Evolutionary conservation across 2,888 invertebrate species (phyloP).

Genomic region (Mimas tiliae): DNA sequence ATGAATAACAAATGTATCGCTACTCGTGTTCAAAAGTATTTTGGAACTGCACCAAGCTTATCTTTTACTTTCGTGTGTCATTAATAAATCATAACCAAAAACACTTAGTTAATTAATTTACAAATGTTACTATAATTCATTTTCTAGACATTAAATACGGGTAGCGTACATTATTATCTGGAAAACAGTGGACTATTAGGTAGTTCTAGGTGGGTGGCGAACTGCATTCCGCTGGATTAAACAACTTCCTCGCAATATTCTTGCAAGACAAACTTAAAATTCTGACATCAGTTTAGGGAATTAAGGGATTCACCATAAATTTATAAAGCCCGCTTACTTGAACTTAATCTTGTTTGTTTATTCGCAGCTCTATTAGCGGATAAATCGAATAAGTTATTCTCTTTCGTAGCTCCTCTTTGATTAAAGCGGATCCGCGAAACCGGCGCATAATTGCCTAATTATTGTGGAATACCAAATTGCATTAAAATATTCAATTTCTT

Average conservation of each 20-base stretch:
- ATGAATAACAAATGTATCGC: no score
- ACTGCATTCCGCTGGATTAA: slow-evolving; percentile 64
- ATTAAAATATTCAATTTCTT: slow-evolving; percentile 34
- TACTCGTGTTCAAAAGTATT: no score
- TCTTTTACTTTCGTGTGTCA: no score
- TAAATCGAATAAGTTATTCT: slow-evolving; percentile 79
- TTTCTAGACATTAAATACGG: background rate
- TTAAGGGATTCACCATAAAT: slow-evolving; percentile 72
- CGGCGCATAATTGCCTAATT: slow-evolving; percentile 69
- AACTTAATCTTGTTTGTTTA: slow-evolving; percentile 76
- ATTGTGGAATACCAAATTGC: slow-evolving; percentile 56
- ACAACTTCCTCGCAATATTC: slow-evolving; percentile 64
- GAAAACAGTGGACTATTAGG: background rate
- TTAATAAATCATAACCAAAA: no score
- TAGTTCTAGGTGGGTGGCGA: slow-evolving; percentile 35
- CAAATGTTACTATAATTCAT: no score
- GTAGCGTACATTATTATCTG: background rate
- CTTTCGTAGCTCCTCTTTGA: slow-evolving; percentile 67
- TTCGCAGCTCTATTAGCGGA: slow-evolving; percentile 72
- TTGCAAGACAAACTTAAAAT: slow-evolving; percentile 70
- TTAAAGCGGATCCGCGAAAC: slow-evolving; percentile 59
- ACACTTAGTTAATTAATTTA: no score
- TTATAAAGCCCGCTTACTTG: slow-evolving; percentile 66
- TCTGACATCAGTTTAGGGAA: slow-evolving; percentile 73
- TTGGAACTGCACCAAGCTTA: no score